Percentiles rank a stretch among this genome's conserved stretches.
Conservation (phyloP, 2,797 vertebrate genomes). For the Todus mexicanus region DNA sequence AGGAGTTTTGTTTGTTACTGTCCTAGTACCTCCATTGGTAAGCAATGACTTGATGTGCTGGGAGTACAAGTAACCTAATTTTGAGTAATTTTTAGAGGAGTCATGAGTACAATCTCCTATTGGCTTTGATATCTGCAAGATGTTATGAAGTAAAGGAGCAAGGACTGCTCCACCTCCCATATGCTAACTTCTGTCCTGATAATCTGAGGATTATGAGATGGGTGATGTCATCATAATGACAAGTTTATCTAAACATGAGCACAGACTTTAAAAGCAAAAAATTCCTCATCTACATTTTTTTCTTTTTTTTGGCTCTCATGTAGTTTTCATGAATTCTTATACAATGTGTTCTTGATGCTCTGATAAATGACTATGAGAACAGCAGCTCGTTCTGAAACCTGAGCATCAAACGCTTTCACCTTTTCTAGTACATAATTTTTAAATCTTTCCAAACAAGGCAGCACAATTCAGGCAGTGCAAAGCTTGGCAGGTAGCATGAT, state of each 20-base stretch:
- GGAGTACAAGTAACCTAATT: neutral
- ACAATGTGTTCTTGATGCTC: neutral
- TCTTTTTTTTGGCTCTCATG: neutral
- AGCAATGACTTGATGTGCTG: neutral
- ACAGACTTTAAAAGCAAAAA: neutral
- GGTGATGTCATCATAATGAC: neutral
- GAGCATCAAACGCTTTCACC: neutral
- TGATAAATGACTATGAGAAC: neutral
- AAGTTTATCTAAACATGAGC: neutral
- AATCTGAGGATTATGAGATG: neutral
- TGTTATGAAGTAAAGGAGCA: neutral
- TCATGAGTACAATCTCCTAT: neutral
- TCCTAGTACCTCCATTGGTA: neutral
- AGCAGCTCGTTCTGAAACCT: neutral
- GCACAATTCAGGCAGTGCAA: neutral
- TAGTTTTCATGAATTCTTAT: neutral
- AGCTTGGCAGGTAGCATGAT: neutral
- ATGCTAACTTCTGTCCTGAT: neutral
- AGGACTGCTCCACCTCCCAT: neutral
- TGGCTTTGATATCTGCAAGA: neutral
- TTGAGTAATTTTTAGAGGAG: neutral
- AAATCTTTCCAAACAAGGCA: slow-evolving; percentile 16
- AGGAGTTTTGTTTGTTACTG: neutral
- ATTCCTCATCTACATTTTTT: neutral
- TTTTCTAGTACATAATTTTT: neutral